phyloP scores from a whole-genome alignment of 2,888 invertebrate genomes.

The Cantharis rufa region DNA sequence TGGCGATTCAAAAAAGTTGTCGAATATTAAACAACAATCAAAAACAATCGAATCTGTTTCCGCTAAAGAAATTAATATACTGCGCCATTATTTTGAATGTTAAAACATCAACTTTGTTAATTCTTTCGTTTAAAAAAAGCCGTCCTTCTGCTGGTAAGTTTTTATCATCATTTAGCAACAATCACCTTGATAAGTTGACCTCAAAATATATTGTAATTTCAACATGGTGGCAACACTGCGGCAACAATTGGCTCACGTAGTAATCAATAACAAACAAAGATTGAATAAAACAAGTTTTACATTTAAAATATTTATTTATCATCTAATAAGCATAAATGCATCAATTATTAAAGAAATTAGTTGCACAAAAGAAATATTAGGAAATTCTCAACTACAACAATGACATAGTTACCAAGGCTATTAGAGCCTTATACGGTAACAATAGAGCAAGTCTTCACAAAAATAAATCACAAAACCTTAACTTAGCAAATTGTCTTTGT shows the following conservation, averaged over 20 bases:
- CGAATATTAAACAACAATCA: not conserved
- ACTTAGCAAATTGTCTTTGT: conserved; percentile 13
- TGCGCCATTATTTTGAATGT: not conserved
- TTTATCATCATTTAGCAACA: not conserved
- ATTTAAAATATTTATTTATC: conserved; percentile 7
- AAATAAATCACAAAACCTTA: conserved; percentile 15
- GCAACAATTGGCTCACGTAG: not conserved
- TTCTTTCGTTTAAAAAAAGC: not conserved
- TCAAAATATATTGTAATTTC: not conserved
- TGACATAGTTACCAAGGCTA: conserved; percentile 3
- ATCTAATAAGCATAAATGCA: conserved; percentile 14
- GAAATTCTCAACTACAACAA: not conserved
- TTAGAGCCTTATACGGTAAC: conserved; percentile 4
- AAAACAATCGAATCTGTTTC: not conserved
- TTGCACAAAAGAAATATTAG: not conserved
- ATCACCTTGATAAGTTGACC: not conserved
- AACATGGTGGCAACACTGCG: not conserved
- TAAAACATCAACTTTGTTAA: not conserved
- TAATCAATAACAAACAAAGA: not conserved
- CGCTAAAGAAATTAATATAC: not conserved
- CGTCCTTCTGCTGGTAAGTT: not conserved
- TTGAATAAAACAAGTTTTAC: not conserved
- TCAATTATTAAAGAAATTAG: conserved; percentile 9
- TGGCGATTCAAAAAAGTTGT: too few species aligned
- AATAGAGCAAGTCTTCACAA: not conserved